A percentile compares a stretch with the other conserved stretches of the same genome.
phyloP scores from a whole-genome alignment of 1,140 invertebrate species.

The Meloidogyne floridensis region DNA sequence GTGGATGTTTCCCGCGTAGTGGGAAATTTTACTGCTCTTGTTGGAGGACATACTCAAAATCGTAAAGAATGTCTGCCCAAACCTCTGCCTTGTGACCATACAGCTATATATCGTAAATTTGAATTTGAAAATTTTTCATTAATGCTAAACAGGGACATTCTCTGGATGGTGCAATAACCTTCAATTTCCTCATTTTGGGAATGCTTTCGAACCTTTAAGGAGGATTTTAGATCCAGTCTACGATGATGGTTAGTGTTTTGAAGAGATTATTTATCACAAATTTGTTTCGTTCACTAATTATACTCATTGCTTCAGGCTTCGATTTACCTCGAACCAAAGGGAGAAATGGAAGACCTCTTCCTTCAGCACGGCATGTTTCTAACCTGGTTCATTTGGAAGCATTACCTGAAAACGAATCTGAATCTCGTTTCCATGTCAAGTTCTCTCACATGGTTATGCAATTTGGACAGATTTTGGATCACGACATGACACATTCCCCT shows the following conservation, averaged over 20 bases:
- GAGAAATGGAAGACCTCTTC: constrained; percentile 42
- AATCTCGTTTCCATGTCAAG: constrained; percentile 53
- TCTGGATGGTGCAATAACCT: constrained; percentile 90
- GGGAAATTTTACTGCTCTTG: constrained; percentile 58
- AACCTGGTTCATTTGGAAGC: constrained; percentile 82
- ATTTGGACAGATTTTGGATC: constrained; percentile 80
- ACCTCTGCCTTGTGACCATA: constrained; percentile 76
- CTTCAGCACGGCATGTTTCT: constrained; percentile 81
- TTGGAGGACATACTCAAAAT: constrained; percentile 37
- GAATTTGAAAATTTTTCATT: constrained; percentile 87
- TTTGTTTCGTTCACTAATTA: neutral
- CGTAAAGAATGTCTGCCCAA: constrained; percentile 56
- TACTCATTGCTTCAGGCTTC: constrained; percentile 40
- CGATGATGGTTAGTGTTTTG: constrained; percentile 75
- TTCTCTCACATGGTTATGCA: constrained; percentile 65
- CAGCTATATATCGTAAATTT: constrained; percentile 78
- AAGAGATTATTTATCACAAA: constrained; percentile 10
- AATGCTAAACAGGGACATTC: constrained; percentile 69
- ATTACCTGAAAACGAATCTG: neutral
- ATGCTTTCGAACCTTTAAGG: constrained; percentile 76
- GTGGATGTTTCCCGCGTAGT: constrained; percentile 60
- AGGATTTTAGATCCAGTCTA: constrained; percentile 82
- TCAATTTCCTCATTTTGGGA: constrained; percentile 79
- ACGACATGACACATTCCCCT: constrained; percentile 87
- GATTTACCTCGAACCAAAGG: constrained; percentile 43